Evolutionary conservation across 2,113 vertebrate genomes (phyloP), one percentile per base, ranked within the genome.

Genomic region (Ahaetulla prasina): DNA sequence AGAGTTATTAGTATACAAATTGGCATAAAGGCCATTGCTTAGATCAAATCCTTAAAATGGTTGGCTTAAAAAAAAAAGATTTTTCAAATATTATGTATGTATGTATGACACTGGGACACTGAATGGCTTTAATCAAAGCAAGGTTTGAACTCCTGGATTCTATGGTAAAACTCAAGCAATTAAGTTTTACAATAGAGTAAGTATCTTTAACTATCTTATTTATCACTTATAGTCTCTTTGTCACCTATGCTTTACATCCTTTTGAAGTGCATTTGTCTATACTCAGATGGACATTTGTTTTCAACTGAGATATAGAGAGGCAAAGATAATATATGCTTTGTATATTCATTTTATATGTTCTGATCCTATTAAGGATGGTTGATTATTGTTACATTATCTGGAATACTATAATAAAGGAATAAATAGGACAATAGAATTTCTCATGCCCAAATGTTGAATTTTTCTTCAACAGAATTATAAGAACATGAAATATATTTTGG

Each of bases 371-470:
- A 74, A 90, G 91, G 88, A 88, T 4, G 49, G 5, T 52, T 95
- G 74, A 55, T 8, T 3, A 92, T 94, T 90, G 74, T 84, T 92
- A 94, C 85, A 87, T 92, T 93, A 49, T 97, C 94, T 96, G 68
- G 91, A 88, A 68, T 1, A 39, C 1, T 39, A 80, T 80, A 80
- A 20, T 80, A 39, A 74, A 80, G 35, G 7, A 20, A 39, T 80
- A 80, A 39, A 80, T 20, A 47, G 6, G 89, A 4, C n/a, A 87
- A 89, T 87, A 95, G 92, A 94, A 94, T 96, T 35, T 68, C 30
- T 93, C 94, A 97, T 95, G 97, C 93, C 87, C 96, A 96, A 97
- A 94, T 94, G 88, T 91, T 95, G 94, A 97, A 97, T 93, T 95
- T 96, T 93, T 97, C 93, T 96, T 96, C 53, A 47, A 89, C 45